A percentile compares a stretch with the other conserved stretches of the same genome.
phyloP scores from a whole-genome alignment of 2,113 vertebrate genomes.

The Ceyx margarethae region DNA sequence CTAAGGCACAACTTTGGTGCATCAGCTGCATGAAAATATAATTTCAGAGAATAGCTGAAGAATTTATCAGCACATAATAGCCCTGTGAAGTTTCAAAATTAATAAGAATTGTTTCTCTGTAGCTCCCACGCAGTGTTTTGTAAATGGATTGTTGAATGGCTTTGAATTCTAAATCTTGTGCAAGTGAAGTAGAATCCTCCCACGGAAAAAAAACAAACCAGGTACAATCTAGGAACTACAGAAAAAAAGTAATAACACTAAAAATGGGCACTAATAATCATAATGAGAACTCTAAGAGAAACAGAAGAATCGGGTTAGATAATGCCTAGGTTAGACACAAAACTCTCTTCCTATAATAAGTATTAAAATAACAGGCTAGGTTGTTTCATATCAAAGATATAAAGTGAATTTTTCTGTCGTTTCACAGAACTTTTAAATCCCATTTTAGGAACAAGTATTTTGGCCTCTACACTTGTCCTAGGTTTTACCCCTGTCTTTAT shows the following conservation, averaged over 20 bases:
- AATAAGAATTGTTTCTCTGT: not conserved
- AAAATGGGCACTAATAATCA: not conserved
- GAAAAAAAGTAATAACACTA: not conserved
- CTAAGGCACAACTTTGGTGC: not conserved
- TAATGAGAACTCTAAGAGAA: not conserved
- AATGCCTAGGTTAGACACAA: not conserved
- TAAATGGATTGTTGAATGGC: not conserved
- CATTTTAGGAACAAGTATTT: not conserved
- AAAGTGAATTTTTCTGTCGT: not conserved
- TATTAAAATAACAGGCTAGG: not conserved
- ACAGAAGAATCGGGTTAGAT: not conserved
- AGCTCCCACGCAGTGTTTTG: slow-evolving; percentile 16
- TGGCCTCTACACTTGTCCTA: not conserved
- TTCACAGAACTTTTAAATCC: not conserved
- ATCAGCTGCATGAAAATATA: not conserved
- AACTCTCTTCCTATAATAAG: not conserved
- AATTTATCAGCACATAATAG: slow-evolving; percentile 2
- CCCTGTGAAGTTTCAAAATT: not conserved
- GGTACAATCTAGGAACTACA: not conserved
- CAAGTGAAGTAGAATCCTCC: not conserved
- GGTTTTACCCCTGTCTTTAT: not conserved
- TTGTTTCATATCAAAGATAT: not conserved
- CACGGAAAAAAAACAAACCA: not conserved
- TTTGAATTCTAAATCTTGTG: not conserved
- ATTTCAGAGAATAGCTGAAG: not conserved